These are phyloP conservation scores for Mayetiola destructor DNA, from an alignment of 2,888 invertebrate species.

Conservation along the genomic window DNA sequence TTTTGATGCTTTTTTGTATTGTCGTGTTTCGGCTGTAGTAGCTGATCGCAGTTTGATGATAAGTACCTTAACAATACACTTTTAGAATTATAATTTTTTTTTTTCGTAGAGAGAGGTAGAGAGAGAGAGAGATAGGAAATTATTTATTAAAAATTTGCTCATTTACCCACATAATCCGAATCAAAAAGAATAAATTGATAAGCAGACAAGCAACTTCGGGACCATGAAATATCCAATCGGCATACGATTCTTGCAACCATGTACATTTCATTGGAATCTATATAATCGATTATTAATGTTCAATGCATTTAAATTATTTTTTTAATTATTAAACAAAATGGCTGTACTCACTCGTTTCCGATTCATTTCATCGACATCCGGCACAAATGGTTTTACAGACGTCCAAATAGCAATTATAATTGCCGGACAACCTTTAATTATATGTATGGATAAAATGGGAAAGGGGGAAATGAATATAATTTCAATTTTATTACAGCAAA, in stretches of 20 bases:
- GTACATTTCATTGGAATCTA: slow-evolving; percentile 47
- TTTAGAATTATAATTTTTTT: slow-evolving; percentile 6
- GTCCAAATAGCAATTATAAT: slow-evolving; percentile 30
- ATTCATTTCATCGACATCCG: slow-evolving; percentile 16
- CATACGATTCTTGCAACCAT: slow-evolving; percentile 65
- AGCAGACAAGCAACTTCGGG: slow-evolving; percentile 67
- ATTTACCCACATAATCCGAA: slow-evolving; percentile 73
- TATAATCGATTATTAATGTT: not conserved
- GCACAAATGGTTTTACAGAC: slow-evolving; percentile 29
- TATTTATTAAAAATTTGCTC: not conserved
- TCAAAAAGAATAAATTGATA: slow-evolving; percentile 65
- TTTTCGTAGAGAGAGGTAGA: too few species aligned
- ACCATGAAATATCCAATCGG: slow-evolving; percentile 77
- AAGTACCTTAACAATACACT: slow-evolving; percentile 48
- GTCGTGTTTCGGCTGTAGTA: slow-evolving; percentile 77
- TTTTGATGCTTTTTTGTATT: slow-evolving; percentile 80
- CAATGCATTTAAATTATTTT: not conserved
- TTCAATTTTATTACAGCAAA: too few species aligned
- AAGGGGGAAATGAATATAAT: not conserved
- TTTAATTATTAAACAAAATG: not conserved
- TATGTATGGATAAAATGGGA: not conserved
- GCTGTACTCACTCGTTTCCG: not conserved
- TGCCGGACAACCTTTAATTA: slow-evolving; percentile 29
- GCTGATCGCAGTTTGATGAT: slow-evolving; percentile 86
- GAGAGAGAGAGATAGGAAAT: not conserved